phyloP scores from a whole-genome alignment of 2,113 vertebrate genomes.

The Regulus satrapa region DNA sequence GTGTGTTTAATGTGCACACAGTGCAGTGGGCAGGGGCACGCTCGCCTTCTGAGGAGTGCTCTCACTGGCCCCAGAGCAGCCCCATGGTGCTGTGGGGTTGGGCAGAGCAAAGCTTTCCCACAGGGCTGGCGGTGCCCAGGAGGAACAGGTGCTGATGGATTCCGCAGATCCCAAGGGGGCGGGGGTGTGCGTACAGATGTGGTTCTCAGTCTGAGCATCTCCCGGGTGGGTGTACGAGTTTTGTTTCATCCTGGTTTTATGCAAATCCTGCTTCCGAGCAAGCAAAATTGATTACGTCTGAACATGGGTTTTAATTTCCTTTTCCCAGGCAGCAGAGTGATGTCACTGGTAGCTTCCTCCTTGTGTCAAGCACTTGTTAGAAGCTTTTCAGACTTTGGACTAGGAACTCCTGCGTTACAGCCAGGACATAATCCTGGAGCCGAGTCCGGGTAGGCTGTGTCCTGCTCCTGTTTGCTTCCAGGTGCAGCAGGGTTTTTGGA shows the following conservation, averaged over 20 bases:
- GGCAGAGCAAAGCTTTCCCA: neutral
- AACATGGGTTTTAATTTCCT: neutral
- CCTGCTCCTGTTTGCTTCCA: neutral
- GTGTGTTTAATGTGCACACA: neutral
- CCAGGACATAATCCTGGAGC: neutral
- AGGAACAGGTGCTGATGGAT: neutral
- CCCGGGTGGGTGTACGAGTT: neutral
- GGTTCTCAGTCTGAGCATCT: neutral
- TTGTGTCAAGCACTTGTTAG: neutral
- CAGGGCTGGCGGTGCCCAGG: neutral
- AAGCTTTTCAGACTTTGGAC: neutral
- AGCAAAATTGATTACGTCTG: neutral
- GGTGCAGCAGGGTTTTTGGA: neutral
- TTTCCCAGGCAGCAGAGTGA: neutral
- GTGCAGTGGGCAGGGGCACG: accelerated
- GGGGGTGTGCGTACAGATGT: neutral
- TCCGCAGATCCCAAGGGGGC: neutral
- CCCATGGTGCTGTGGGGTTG: accelerated
- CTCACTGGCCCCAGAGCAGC: neutral
- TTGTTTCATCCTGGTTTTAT: neutral
- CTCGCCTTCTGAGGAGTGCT: neutral
- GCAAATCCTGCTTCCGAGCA: neutral
- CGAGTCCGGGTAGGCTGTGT: neutral
- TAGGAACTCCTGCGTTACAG: accelerated
- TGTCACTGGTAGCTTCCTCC: neutral